Evolutionary conservation across 2,797 vertebrate genomes (phyloP).

Genomic region (Morelia viridis): DNA sequence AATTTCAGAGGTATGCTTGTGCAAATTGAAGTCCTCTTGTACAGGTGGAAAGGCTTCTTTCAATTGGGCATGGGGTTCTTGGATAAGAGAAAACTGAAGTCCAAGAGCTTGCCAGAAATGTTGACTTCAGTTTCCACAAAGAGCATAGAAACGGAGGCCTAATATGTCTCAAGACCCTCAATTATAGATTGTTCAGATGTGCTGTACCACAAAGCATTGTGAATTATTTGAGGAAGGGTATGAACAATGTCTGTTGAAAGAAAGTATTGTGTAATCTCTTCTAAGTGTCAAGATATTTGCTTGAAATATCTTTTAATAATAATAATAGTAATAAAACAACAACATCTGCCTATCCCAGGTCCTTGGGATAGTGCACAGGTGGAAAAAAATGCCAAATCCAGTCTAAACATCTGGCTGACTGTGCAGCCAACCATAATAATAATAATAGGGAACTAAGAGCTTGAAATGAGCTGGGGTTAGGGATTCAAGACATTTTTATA

Average conservation of each 20-base stretch:
- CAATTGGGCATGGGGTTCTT: background rate
- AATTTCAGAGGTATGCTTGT: background rate
- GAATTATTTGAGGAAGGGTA: background rate
- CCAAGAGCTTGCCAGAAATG: background rate
- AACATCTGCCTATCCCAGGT: background rate
- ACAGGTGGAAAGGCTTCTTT: background rate
- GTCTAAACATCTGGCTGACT: background rate
- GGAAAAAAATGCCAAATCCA: background rate
- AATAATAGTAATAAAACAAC: too few species aligned
- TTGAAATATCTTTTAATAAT: background rate
- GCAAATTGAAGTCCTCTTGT: background rate
- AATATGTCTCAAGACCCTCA: background rate
- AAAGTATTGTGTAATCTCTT: background rate
- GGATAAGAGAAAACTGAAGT: background rate
- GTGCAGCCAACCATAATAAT: background rate
- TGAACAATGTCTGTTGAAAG: background rate
- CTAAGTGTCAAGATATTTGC: background rate
- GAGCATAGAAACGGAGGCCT: background rate
- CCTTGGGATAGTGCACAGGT: background rate
- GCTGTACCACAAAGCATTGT: background rate
- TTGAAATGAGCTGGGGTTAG: background rate
- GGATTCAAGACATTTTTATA: background rate
- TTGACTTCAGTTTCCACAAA: background rate
- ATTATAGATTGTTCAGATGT: background rate
- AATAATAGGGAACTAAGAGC: background rate